Evolutionary conservation across 2,888 invertebrate genomes (phyloP).

Genomic region (Scaptodrosophila latifasciaeformis): DNA sequence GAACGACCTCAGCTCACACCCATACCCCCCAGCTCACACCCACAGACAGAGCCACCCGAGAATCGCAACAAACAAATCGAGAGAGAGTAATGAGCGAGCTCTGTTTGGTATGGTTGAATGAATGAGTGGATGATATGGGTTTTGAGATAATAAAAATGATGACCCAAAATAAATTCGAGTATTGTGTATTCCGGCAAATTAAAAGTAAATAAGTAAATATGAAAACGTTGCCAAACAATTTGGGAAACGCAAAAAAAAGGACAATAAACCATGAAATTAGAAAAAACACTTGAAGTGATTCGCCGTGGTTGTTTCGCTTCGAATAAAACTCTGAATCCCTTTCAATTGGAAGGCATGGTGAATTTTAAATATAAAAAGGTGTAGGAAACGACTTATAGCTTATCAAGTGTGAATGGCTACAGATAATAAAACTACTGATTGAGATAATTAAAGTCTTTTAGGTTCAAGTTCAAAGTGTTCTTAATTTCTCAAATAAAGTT

Average conservation of each 20-base stretch:
- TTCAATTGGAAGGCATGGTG: too few species aligned
- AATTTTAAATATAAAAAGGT: too few species aligned
- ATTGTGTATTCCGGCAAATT: conserved; percentile 55
- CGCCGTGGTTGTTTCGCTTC: too few species aligned
- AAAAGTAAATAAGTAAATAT: conserved; percentile 63
- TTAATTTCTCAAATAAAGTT: too few species aligned
- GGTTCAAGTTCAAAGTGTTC: too few species aligned
- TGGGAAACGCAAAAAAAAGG: conserved; percentile 19
- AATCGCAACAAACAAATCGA: conserved; percentile 43
- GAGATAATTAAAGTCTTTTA: too few species aligned
- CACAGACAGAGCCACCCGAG: neutral
- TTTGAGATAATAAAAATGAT: conserved; percentile 35
- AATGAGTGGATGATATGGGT: neutral
- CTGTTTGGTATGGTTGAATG: conserved; percentile 10
- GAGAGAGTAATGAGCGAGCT: conserved; percentile 18
- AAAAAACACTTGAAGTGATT: conserved; percentile 67
- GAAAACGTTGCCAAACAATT: conserved; percentile 28
- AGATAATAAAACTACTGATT: too few species aligned
- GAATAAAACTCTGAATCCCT: too few species aligned
- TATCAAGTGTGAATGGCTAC: too few species aligned
- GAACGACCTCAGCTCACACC: neutral
- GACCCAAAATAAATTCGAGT: conserved; percentile 31
- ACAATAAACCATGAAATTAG: conserved; percentile 59
- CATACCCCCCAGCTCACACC: neutral
- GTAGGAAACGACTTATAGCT: too few species aligned